phyloP scores from a whole-genome alignment of 2,797 vertebrate genomes.

The Merluccius polli region DNA sequence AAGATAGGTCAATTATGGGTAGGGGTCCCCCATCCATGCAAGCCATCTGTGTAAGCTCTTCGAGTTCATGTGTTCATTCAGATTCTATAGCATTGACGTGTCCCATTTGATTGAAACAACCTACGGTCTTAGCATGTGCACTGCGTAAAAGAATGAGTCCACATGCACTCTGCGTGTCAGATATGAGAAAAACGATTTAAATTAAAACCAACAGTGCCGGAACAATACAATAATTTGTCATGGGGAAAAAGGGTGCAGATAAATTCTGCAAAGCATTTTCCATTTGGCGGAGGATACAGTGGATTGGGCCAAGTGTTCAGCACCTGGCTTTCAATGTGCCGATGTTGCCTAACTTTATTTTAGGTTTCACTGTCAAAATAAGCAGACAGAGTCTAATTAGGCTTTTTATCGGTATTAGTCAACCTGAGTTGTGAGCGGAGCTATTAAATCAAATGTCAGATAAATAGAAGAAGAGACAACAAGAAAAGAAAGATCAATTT shows the following conservation, averaged over 20 bases:
- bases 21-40: constrained; percentile 2
- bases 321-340: constrained; percentile 67
- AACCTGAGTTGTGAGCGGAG: constrained; percentile 42
- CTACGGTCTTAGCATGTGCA: constrained; percentile 46
- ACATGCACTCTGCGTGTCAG: constrained; percentile 64
- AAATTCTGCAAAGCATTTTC: constrained; percentile 76
- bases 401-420: constrained; percentile 55
- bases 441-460: constrained; percentile 54
- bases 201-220: constrained; percentile 77
- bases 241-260: constrained; percentile 71
- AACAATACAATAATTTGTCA: constrained; percentile 81
- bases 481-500: constrained; percentile 14
- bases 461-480: constrained; percentile 39
- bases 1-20: constrained; percentile 16
- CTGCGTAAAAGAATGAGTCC: constrained; percentile 52
- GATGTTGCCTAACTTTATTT: constrained; percentile 59
- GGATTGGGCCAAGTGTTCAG: constrained; percentile 64
- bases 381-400: constrained; percentile 50
- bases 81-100: not conserved
- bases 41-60: constrained; percentile 19
- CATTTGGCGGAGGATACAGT: constrained; percentile 58
- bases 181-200: constrained; percentile 42
- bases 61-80: not conserved
- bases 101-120: constrained; percentile 40
- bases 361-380: constrained; percentile 49